Percentiles rank a stretch among this genome's conserved stretches.
Conservation (phyloP, 2,797 vertebrate genomes). For the Triplophysa bombifrons region DNA sequence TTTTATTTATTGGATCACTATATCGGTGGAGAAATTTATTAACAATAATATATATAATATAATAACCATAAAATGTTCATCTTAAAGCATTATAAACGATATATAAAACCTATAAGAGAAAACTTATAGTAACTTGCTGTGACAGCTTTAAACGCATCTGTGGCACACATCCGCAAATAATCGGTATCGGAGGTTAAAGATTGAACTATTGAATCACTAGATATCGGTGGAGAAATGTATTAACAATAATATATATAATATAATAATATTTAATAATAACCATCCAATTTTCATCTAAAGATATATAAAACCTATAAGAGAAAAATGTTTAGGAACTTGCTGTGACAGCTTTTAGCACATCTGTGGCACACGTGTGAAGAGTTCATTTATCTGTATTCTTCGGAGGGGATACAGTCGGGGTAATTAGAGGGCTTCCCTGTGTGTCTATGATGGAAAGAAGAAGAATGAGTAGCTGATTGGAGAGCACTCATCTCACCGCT, state of each 20-base stretch:
- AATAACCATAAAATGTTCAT: too few species aligned
- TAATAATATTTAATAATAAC: too few species aligned
- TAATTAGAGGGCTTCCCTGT: conserved; percentile 42
- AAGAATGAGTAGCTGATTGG: conserved; percentile 24
- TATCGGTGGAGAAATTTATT: too few species aligned
- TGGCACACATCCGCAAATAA: not conserved
- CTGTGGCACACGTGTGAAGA: conserved; percentile 17
- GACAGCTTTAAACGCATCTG: conserved; percentile 6
- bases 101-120: not conserved
- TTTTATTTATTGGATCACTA: too few species aligned
- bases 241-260: too few species aligned
- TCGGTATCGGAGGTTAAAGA: too few species aligned
- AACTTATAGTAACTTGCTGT: not conserved
- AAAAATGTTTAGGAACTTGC: not conserved
- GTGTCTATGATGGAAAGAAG: conserved; percentile 2
- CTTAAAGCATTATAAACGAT: too few species aligned
- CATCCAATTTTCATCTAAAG: not conserved
- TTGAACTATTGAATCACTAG: too few species aligned
- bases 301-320: not conserved
- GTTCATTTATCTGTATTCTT: conserved; percentile 32
- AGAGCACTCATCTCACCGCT: conserved; percentile 33
- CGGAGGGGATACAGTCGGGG: not conserved
- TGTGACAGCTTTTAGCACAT: conserved; percentile 1
- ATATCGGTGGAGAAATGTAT: too few species aligned
- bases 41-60: too few species aligned